Base-by-base conservation (phyloP, 2,113 vertebrate genomes). In the Cricetomys ansorgei region DNA sequence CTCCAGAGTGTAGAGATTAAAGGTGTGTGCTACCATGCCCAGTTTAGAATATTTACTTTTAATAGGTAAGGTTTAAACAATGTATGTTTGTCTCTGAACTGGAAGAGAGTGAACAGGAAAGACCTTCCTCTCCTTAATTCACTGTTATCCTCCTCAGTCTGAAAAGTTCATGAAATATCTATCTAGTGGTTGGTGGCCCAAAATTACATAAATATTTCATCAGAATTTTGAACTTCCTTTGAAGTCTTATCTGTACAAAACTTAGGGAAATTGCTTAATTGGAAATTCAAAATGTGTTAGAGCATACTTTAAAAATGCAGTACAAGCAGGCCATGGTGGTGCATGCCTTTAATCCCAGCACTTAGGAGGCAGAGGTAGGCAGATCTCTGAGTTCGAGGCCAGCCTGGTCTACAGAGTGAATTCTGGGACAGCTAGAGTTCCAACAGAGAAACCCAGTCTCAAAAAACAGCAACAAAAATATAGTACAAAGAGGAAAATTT, bases 21-120 rank as follows among this genome's bases (percentile, higher is more conserved):
- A 73, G n/a, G 40, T 73, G 77, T 57, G 11, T 12, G 7, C 21
- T 53, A 57, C 34, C 53, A 27, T 12, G n/a, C 37, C 79, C 53
- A 40, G 5, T n/a, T 84, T 12, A 75, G 45, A 86, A 72, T 43
- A 73, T 84, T 70, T 80, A 43, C 75, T 94, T 95, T 95, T 93
- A 94, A 79, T 93, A 93, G 91, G 45, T 93, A 92, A 50, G 31
- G 15, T 50, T 64, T 79, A 86, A 92, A 55, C 96, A 11, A 40
- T 17, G 1, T 94, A 80, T 64, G 1, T 84, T 94, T 37, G 81
- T 87, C 2, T 13, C 65, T 69, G 69, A 94, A 81, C 12, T 92
- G n/a, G 48, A 92, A 80, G 55, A 89, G 40, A 84, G 57, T 62
- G 83, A 69, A 69, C n/a, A 73, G 8, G 65, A 19, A 88, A 31